Evolutionary conservation across 2,113 vertebrate genomes (phyloP), one percentile per base, ranked within the genome.

Genomic region (Caranx ignobilis): DNA sequence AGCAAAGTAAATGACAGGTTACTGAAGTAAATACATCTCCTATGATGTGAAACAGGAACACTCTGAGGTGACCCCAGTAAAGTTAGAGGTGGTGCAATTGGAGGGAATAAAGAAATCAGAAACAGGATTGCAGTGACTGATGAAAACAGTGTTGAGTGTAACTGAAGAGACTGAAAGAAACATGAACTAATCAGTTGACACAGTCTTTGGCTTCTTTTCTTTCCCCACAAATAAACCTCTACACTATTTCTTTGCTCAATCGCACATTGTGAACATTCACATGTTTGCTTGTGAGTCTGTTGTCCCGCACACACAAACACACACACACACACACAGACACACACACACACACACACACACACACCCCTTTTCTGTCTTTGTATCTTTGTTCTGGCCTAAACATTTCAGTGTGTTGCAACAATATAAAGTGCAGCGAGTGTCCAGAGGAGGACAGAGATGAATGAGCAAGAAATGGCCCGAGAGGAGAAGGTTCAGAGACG

Each of bases 391-490:
- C 79, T 2, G 21, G 52, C 59, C 72, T 88, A 87, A 93, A 91
- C 35, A 71, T 72, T 92, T 88, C 88, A 92, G 69, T 71, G 87
- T 90, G 91, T 73, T 68, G 61, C 10, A 39, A 54, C 41, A 71
- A 64, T 63, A 43, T 60, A 41, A 75, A 65, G 70, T 35, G 18
- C 70, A 84, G 63, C 2, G 48, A 72, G 72, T 75, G 50, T 47
- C 59, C 57, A 67, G 45, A 80, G 74, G 83, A 83, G 68, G 85
- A 82, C 77, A 77, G 77, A 89, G 85, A 90, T 67, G 60, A 86
- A 90, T 76, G 74, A 82, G 79, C 37, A 3, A 85, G 74, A 83
- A 69, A 79, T 10, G 2, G 57, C 64, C 69, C 2, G 8, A 31
- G 55, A 18, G 69, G 39, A 75, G 21, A 79, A 13, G 63, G 48